These are phyloP conservation scores for Pangasianodon hypophthalmus DNA, from an alignment of 2,113 vertebrate genomes.

Conservation along the genomic window DNA sequence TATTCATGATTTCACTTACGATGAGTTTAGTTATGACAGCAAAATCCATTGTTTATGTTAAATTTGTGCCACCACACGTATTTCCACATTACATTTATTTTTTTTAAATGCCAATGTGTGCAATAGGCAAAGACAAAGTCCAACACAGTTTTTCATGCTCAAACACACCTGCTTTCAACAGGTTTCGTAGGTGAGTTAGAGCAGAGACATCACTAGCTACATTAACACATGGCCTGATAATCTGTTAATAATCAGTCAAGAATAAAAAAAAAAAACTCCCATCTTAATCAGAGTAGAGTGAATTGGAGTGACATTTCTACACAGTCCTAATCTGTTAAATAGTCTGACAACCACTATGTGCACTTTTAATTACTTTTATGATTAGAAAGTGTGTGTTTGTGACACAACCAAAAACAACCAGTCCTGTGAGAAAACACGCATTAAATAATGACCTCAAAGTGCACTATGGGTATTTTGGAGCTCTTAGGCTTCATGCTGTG, in stretches of 20 bases:
- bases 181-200: not conserved
- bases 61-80: not conserved
- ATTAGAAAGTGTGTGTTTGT: not conserved
- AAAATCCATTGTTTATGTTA: not conserved
- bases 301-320: not conserved
- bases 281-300: not conserved
- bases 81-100: not conserved
- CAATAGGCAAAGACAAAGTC: not conserved
- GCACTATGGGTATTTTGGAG: not conserved
- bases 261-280: not conserved
- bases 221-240: not conserved
- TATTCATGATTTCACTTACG: not conserved
- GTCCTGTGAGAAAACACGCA: not conserved
- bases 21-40: not conserved
- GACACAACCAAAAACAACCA: not conserved
- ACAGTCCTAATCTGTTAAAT: not conserved
- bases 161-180: not conserved
- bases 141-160: not conserved
- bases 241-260: not conserved
- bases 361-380: not conserved
- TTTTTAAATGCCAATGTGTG: not conserved
- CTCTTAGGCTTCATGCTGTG: not conserved
- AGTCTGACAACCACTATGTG: not conserved
- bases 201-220: not conserved
- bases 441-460: not conserved